Base-by-base conservation (phyloP, 2,888 invertebrate species). In the Agrenia bidenticulata region DNA sequence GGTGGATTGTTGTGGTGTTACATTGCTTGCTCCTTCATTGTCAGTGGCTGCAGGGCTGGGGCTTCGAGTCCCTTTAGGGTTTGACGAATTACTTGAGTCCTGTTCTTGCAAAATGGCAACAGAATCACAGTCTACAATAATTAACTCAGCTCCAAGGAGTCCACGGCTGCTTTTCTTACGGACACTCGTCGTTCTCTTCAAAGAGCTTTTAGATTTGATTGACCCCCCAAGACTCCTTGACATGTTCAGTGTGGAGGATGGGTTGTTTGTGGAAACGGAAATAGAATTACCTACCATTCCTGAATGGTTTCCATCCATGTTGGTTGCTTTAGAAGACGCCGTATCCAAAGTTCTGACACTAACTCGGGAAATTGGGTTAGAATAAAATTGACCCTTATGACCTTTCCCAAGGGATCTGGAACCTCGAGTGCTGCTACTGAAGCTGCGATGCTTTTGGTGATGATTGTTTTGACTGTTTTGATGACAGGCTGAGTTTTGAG, bases 71-170 rank as follows among this genome's bases (percentile, higher is more conserved):
- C 55, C 62, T n/a, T 39, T 68, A 51, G 67, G 59, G 56, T 61
- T 66, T n/a, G 64, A 61, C 11, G 61, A 63, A 19, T 63, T 60
- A 15, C 63, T 63, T 5, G 53, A 23, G 24, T 71, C 67, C 26
- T 66, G 64, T 32, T 63, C 61, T 11, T 57, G 57, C 41, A 66
- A 55, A 21, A 71, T 71, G 21, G 64, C 62, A 7, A 61, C 61
- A 27, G 71, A 66, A 2, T 71, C 71, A 0, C 68, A 66, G 24
- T 69, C 71, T 26, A 69, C 56, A 24, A 69, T 63, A 21, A 66
- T 65, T n/a, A 65, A 66, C 17, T 69, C 69, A 9, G 63, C 62
- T 1, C 67, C 67, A 19, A 67, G 58, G 9, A 68, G 50, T 21
- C 69, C 61, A 32, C 63, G 56, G 23, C 68, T 68, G 39, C 58